Evolutionary conservation across 2,113 vertebrate species (phyloP).

Genomic region (Phaetusa simplex): DNA sequence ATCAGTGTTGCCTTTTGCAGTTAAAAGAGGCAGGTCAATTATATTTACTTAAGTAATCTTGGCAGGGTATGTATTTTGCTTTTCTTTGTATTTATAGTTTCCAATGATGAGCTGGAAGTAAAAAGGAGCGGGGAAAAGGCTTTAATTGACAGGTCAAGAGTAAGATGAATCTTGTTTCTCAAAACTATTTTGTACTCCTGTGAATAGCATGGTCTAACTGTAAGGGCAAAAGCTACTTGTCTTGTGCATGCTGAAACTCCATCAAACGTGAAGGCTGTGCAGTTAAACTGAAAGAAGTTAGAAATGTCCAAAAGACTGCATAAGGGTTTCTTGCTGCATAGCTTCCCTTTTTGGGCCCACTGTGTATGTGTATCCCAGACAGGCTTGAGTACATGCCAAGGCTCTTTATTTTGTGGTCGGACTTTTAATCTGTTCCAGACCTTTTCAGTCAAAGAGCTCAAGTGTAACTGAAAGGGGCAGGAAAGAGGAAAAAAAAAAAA

Average conservation of each 20-base stretch:
- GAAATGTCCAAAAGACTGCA: constrained; percentile 52
- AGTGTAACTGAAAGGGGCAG: constrained; percentile 78
- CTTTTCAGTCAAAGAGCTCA: constrained; percentile 91
- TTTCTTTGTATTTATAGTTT: neutral
- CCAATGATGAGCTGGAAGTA: neutral
- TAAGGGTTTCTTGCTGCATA: constrained; percentile 65
- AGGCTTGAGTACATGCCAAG: constrained; percentile 89
- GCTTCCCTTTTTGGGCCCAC: constrained; percentile 87
- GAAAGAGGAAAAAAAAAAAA: neutral
- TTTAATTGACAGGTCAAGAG: neutral
- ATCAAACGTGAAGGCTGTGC: neutral
- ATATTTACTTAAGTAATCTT: constrained; percentile 36
- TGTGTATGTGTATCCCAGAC: constrained; percentile 84
- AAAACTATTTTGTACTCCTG: neutral
- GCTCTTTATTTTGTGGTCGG: constrained; percentile 88
- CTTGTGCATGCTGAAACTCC: neutral
- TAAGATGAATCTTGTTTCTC: neutral
- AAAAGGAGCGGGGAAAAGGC: neutral
- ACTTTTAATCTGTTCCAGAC: constrained; percentile 98
- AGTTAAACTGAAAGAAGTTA: constrained; percentile 50
- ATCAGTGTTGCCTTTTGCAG: constrained; percentile 18
- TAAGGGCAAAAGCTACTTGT: neutral
- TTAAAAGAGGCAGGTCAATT: neutral
- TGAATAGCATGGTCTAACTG: neutral
- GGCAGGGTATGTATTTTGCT: constrained; percentile 12